Evolutionary conservation across 2,797 vertebrate species (phyloP).

Genomic region (Arremon aurantiirostris): DNA sequence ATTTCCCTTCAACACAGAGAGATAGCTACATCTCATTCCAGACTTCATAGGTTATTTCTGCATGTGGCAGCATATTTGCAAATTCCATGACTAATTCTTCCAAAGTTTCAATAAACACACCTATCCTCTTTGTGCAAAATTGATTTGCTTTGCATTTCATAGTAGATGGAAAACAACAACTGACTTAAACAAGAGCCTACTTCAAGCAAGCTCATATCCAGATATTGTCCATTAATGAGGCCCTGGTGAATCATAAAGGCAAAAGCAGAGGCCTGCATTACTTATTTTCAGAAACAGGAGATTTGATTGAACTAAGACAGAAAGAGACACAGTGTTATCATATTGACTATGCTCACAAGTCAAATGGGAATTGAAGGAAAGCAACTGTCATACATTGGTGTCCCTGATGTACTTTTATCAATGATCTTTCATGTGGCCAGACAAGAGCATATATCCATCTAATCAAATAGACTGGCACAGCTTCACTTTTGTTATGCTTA

Average conservation of each 20-base stretch:
- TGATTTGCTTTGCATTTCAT: background rate
- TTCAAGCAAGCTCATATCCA: background rate
- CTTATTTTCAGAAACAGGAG: background rate
- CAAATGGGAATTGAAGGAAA: background rate
- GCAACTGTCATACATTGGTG: background rate
- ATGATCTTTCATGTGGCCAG: background rate
- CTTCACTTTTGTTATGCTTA: background rate
- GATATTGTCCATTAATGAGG: background rate
- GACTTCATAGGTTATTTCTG: background rate
- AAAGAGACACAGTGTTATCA: background rate
- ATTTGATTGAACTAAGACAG: background rate
- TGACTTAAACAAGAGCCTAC: background rate
- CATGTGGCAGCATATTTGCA: background rate
- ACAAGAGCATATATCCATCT: background rate
- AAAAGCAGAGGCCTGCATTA: background rate
- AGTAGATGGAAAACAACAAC: background rate
- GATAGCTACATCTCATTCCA: background rate
- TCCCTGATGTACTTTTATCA: background rate
- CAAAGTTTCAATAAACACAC: background rate
- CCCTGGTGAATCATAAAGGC: background rate
- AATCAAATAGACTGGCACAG: background rate
- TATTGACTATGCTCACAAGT: background rate
- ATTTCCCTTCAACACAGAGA: background rate
- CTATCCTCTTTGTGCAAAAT: background rate
- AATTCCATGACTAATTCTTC: background rate